Base-by-base conservation (phyloP, 2,797 vertebrate genomes). In the Cichlasoma orientale region DNA sequence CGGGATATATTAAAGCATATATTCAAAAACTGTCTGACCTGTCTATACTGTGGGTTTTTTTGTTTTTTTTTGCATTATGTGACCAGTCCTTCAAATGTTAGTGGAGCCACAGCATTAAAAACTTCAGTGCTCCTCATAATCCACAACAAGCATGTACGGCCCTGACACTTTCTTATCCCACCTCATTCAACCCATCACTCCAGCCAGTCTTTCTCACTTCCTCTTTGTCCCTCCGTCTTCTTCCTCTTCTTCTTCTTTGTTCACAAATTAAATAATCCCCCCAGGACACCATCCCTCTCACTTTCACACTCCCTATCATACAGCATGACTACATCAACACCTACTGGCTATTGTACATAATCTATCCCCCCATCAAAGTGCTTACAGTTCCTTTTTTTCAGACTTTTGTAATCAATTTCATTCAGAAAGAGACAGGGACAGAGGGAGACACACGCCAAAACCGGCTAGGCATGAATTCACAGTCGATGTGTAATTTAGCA, bases 271-370 rank as follows among this genome's bases (percentile, higher is more conserved):
- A 82, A 90, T 72, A 27, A 76, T 80, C 82, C 86, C 78, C 77
- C 87, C 88, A 80, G 56, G 79, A 84, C 58, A 78, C 73, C 77
- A 53, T 5, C 86, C 68, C 72, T 80, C 80, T 87, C 70, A 57
- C 58, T 41, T 83, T 78, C 75, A 68, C 77, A 29, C 82, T 81
- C 74, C 72, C 77, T 72, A 47, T 63, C 81, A 78, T 77, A 91
- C 82, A 83, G 84, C 82, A 85, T 86, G 89, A 87, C 90, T 77
- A 93, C 86, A 94, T 87, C 93, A 89, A 90, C 91, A 90, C 80
- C 93, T 93, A 92, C 91, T 93, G 93, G 90, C 89, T 92, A 86
- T 66, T 85, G 77, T 73, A 83, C 84, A 86, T 74, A 90, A 86
- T 85, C 81, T 66, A 70, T 77, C 71, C 79, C 79, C 77, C 81